These are phyloP conservation scores for Sebastes cheni DNA, from an alignment of 2,797 vertebrate species.

Conservation along the genomic window DNA sequence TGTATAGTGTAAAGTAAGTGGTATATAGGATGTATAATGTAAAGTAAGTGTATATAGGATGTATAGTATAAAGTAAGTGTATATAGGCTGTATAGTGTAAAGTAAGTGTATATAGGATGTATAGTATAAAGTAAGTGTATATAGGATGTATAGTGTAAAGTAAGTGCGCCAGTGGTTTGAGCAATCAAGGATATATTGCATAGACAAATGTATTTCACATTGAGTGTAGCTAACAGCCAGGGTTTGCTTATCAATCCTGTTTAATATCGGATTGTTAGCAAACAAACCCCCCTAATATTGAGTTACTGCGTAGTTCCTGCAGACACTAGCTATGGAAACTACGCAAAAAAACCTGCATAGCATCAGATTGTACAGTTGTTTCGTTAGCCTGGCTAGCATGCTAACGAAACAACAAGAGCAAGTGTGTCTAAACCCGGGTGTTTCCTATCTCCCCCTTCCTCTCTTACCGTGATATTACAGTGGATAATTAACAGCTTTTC, in stretches of 20 bases:
- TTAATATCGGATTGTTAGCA: neutral
- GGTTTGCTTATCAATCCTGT: neutral
- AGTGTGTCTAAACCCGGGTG: slow-evolving; percentile 22
- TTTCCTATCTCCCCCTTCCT: neutral
- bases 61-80: no score
- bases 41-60: no score
- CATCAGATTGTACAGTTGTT: neutral
- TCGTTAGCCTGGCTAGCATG: slow-evolving; percentile 17
- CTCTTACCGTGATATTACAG: slow-evolving; percentile 96
- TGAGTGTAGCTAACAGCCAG: slow-evolving; percentile 20
- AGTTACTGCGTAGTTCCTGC: neutral
- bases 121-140: no score
- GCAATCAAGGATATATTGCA: no score
- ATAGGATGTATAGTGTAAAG: no score
- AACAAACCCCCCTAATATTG: neutral
- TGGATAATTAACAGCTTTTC: slow-evolving; percentile 92
- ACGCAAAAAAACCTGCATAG: slow-evolving; percentile 2
- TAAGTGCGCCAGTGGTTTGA: no score
- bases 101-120: no score
- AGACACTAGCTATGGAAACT: neutral
- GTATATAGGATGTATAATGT: no score
- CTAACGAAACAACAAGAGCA: slow-evolving; percentile 38
- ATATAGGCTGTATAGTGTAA: no score
- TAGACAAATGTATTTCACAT: no score
- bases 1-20: no score